Percentiles rank a stretch among this genome's conserved stretches.
Conservation (phyloP, 1,140 invertebrate species). For the Ganaspis sp. region DNA sequence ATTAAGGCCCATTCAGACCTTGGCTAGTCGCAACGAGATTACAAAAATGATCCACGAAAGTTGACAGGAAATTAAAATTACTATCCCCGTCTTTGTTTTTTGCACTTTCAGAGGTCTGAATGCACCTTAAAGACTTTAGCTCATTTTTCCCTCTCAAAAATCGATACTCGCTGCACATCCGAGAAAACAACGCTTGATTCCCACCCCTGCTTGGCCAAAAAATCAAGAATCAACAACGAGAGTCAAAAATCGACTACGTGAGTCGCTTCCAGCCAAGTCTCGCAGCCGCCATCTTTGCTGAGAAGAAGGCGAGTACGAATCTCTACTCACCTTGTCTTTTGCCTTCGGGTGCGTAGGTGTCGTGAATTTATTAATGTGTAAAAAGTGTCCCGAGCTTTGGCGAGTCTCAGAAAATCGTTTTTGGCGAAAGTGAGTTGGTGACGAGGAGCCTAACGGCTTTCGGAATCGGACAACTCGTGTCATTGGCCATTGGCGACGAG, state of each 20-base stretch:
- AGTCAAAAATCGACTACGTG: not conserved
- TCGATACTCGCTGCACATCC: no score
- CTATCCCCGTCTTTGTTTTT: no score
- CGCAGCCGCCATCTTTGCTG: constrained; percentile 33
- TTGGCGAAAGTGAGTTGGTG: not conserved
- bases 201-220: no score
- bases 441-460: not conserved
- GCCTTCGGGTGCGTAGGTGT: not conserved
- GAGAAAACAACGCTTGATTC: no score
- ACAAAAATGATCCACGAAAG: no score
- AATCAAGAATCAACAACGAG: no score
- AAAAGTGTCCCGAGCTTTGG: not conserved
- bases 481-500: not conserved
- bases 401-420: constrained; percentile 10
- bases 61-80: no score
- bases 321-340: not conserved
- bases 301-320: constrained; percentile 28
- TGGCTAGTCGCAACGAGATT: no score
- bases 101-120: no score
- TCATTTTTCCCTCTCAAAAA: no score
- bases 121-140: no score
- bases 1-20: no score
- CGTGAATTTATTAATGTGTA: constrained; percentile 24
- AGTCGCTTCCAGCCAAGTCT: not conserved
- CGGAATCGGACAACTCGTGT: not conserved